These are phyloP conservation scores for Poeciliopsis infans DNA, from an alignment of 2,797 vertebrate species.

Conservation along the genomic window DNA sequence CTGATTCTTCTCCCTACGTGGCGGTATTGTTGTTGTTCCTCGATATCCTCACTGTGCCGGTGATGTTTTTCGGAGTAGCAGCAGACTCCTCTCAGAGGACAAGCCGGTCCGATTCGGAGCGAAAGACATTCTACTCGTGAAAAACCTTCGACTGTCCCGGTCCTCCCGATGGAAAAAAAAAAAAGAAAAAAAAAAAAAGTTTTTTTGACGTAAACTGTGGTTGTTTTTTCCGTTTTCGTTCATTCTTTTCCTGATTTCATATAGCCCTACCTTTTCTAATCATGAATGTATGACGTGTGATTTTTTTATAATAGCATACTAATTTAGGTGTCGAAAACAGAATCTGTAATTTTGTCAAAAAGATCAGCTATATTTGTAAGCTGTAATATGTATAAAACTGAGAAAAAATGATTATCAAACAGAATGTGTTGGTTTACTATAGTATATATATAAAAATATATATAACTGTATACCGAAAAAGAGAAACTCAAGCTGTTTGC, in stretches of 20 bases:
- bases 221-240: slow-evolving; percentile 50
- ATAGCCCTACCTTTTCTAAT: slow-evolving; percentile 82
- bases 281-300: slow-evolving; percentile 86
- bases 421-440: slow-evolving; percentile 83
- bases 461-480: slow-evolving; percentile 84
- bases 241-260: slow-evolving; percentile 73
- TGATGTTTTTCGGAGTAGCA: slow-evolving; percentile 65
- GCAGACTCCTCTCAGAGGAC: slow-evolving; percentile 73
- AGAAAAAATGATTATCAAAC: slow-evolving; percentile 81
- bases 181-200: too few relatives aligned
- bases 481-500: slow-evolving; percentile 86
- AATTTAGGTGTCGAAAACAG: slow-evolving; percentile 81
- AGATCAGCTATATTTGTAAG: slow-evolving; percentile 90
- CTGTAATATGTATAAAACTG: slow-evolving; percentile 83
- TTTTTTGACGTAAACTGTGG: slow-evolving; percentile 72
- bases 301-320: slow-evolving; percentile 84
- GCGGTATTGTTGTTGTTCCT: slow-evolving; percentile 79
- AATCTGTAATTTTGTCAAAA: slow-evolving; percentile 85
- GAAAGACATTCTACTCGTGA: slow-evolving; percentile 63
- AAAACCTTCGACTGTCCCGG: slow-evolving; percentile 53
- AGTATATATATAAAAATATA: slow-evolving; percentile 52
- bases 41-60: slow-evolving; percentile 71
- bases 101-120: slow-evolving; percentile 61
- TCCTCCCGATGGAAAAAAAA: slow-evolving; percentile 51
- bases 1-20: slow-evolving; percentile 70